Percentiles rank a stretch among this genome's conserved stretches.
Conservation (phyloP, 2,113 vertebrate species). For the Orthonyx spaldingii region DNA sequence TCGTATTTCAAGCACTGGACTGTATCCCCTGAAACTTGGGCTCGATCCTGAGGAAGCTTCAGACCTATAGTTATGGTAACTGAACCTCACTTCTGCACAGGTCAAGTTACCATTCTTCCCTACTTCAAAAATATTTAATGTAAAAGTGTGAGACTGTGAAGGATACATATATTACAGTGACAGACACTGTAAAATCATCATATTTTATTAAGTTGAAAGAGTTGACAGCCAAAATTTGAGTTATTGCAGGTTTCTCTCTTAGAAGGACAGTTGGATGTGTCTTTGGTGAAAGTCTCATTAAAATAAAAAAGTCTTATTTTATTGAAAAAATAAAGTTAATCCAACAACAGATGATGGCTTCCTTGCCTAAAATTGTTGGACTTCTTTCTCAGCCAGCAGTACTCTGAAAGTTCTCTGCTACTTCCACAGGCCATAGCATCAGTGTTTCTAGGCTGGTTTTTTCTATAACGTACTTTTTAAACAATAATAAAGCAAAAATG, state of each 20-base stretch:
- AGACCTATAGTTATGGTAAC: fast-evolving
- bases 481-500: neutral
- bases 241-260: neutral
- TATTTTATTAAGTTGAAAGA: neutral
- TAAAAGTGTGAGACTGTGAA: neutral
- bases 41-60: neutral
- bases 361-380: neutral
- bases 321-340: neutral
- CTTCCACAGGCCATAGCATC: neutral
- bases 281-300: neutral
- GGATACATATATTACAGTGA: neutral
- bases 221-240: neutral
- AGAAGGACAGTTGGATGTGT: neutral
- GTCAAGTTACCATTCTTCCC: neutral
- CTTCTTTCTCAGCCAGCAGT: neutral
- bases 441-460: neutral
- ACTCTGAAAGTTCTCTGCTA: neutral
- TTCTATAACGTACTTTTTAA: neutral
- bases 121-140: neutral
- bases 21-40: neutral
- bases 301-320: neutral
- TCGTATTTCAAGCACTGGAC: neutral
- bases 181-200: neutral
- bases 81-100: neutral
- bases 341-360: neutral